phyloP scores from a whole-genome alignment of 2,113 vertebrate species.

The Stigmatopora nigra region DNA sequence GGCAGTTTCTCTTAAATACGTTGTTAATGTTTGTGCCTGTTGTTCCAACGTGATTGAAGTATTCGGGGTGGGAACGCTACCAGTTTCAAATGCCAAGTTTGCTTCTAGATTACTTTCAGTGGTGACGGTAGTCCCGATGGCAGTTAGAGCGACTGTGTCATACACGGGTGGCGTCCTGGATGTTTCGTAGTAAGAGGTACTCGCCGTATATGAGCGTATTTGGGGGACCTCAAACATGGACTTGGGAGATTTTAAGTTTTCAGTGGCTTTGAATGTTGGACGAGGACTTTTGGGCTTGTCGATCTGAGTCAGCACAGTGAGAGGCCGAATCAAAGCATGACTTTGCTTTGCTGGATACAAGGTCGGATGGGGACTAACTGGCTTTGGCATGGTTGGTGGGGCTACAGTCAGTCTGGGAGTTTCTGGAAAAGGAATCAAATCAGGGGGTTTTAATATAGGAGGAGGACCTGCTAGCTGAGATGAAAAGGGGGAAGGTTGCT shows the following conservation, averaged over 20 bases:
- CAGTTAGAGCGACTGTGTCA: conserved; percentile 53
- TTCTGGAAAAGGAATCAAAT: conserved; percentile 19
- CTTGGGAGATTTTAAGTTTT: conserved; percentile 59
- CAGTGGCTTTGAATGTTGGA: conserved; percentile 48
- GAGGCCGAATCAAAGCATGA: conserved; percentile 32
- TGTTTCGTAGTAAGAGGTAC: conserved; percentile 60
- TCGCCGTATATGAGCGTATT: conserved; percentile 68
- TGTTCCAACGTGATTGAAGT: conserved; percentile 16
- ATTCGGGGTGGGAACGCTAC: conserved; percentile 15
- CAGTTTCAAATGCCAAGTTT: conserved; percentile 30
- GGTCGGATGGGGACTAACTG: conserved; percentile 17
- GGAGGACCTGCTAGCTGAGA: conserved; percentile 19
- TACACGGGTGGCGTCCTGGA: conserved; percentile 58
- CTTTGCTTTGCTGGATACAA: neutral
- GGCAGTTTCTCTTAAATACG: conserved; percentile 22
- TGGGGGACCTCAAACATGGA: conserved; percentile 72
- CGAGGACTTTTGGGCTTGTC: conserved; percentile 53
- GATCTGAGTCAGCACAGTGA: conserved; percentile 46
- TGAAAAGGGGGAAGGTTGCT: conserved; percentile 7
- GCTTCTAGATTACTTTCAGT: conserved; percentile 36
- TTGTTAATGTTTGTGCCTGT: conserved; percentile 35
- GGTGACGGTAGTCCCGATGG: conserved; percentile 44
- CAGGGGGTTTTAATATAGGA: conserved; percentile 20
- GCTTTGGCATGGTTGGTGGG: conserved; percentile 20
- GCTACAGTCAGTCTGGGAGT: conserved; percentile 20